Base-by-base conservation (phyloP, 2,797 vertebrate genomes). In the Urocyon cinereoargenteus region DNA sequence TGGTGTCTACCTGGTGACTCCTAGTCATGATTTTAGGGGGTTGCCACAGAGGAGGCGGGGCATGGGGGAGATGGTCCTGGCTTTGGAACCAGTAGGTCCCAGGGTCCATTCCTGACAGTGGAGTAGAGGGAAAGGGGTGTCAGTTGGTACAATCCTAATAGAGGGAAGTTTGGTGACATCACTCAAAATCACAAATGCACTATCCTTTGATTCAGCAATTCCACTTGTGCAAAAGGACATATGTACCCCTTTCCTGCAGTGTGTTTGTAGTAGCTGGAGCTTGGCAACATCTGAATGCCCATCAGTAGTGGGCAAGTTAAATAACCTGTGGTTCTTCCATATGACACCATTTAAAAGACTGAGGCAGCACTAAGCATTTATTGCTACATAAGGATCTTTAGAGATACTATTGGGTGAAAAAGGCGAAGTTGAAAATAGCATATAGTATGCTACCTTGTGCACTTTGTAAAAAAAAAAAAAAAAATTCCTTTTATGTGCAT, bases 181-280 rank as follows among this genome's bases (percentile, higher is more conserved):
- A 62, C 45, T 55, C 14, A 34, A 24, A 66, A 51, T 64, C 68
- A 61, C 73, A 70, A 45, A 51, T 9, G 18, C 61, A 61, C 3
- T 66, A n/a, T 53, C 26, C 70, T 78, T 55, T 62, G 78, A 86
- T n/a, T 36, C 40, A 64, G 70, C 19, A 55, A 45, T 68, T 68
- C 53, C 26, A 3, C 19, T 6, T 28, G 5, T 16, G 57, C 22
- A 45, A 72, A 70, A 83, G 36, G 51, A 34, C 2, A 1, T 0
- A 4, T 0, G 3, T 18, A 26, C 49, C 40, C 40, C 40, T 8
- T 45, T 45, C 6, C 1, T 55, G 78, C 13, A 0, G 14, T 16
- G 5, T 19, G 12, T 83, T 51, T 64, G 31, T 22, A 28, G 45
- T 6, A 15, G n/a, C 59, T 34, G 40, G 79, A 45, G 18, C 6